Conservation (phyloP, 2,888 invertebrate genomes). For the Caenorhabditis sinica region DNA sequence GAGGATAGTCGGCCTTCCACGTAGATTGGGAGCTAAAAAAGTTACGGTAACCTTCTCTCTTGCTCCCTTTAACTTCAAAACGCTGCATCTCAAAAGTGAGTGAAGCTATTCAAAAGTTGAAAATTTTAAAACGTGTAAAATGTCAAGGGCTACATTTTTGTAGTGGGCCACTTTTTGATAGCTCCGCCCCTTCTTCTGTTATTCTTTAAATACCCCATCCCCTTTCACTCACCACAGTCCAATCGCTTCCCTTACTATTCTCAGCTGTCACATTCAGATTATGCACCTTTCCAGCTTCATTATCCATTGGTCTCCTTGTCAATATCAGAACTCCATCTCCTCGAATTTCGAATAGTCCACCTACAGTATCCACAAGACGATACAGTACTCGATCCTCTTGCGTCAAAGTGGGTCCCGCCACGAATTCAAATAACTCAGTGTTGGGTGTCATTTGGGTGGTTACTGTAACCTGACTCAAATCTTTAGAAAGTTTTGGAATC, state of each 20-base stretch:
- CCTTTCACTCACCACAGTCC: slow-evolving; percentile 66
- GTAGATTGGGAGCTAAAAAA: slow-evolving; percentile 72
- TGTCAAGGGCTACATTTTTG: neutral
- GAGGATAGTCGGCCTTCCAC: slow-evolving; percentile 32
- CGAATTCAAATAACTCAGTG: slow-evolving; percentile 37
- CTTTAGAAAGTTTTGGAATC: slow-evolving; percentile 51
- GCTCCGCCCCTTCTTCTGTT: neutral
- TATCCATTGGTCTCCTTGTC: slow-evolving; percentile 68
- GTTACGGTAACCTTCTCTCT: neutral
- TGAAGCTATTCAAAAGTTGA: neutral
- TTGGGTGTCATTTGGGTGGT: slow-evolving; percentile 37
- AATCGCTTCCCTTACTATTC: slow-evolving; percentile 70
- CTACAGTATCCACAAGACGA: slow-evolving; percentile 25
- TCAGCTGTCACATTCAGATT: slow-evolving; percentile 76
- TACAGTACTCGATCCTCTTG: slow-evolving; percentile 49
- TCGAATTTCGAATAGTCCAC: slow-evolving; percentile 62
- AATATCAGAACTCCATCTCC: slow-evolving; percentile 71
- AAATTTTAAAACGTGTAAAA: neutral
- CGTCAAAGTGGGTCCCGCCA: slow-evolving; percentile 48
- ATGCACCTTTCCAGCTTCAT: slow-evolving; percentile 72
- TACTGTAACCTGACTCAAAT: slow-evolving; percentile 26
- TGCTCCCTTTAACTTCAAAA: neutral
- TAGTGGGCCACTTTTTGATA: neutral
- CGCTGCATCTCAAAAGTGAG: neutral
- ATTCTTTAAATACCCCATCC: neutral